phyloP scores from a whole-genome alignment of 1,140 invertebrate species.

The Caenorhabditis inopinata region DNA sequence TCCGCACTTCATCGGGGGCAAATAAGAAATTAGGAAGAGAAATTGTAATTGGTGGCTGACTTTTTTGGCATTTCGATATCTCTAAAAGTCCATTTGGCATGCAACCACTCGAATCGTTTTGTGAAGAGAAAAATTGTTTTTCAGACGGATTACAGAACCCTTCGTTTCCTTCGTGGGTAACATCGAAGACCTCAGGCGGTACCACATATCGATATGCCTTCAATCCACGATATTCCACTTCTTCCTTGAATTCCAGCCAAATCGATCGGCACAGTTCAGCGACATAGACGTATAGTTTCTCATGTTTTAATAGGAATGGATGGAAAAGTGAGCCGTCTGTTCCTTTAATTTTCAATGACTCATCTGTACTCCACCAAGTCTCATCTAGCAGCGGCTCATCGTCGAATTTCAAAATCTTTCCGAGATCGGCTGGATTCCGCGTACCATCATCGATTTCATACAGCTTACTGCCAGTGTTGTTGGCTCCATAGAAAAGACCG shows the following conservation, averaged over 20 bases:
- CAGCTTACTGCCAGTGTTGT: slow-evolving; percentile 54
- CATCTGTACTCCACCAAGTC: slow-evolving; percentile 54
- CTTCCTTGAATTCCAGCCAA: slow-evolving; percentile 45
- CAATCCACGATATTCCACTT: slow-evolving; percentile 44
- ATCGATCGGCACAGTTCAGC: slow-evolving; percentile 59
- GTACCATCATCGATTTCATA: slow-evolving; percentile 57
- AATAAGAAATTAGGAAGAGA: slow-evolving; percentile 60
- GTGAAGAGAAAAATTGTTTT: slow-evolving; percentile 41
- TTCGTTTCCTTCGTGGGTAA: slow-evolving; percentile 26
- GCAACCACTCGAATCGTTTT: slow-evolving; percentile 42
- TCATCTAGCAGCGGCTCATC: slow-evolving; percentile 50
- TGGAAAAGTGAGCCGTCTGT: slow-evolving; percentile 61
- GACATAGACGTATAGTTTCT: slow-evolving; percentile 55
- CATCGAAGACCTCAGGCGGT: slow-evolving; percentile 42
- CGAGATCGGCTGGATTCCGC: slow-evolving; percentile 53
- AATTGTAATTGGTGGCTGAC: slow-evolving; percentile 55
- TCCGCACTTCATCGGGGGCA: slow-evolving; percentile 44
- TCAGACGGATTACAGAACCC: slow-evolving; percentile 51
- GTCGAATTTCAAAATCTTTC: slow-evolving; percentile 56
- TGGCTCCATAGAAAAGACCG: slow-evolving; percentile 60
- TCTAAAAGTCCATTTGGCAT: slow-evolving; percentile 48
- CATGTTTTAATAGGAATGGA: slow-evolving; percentile 51
- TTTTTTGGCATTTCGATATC: slow-evolving; percentile 48
- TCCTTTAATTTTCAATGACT: slow-evolving; percentile 51
- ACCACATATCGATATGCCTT: slow-evolving; percentile 47